Percentiles rank a stretch among this genome's conserved stretches.
These are phyloP conservation scores for Epinephelus coioides DNA, from an alignment of 2,797 vertebrate genomes.

Conservation along the genomic window DNA sequence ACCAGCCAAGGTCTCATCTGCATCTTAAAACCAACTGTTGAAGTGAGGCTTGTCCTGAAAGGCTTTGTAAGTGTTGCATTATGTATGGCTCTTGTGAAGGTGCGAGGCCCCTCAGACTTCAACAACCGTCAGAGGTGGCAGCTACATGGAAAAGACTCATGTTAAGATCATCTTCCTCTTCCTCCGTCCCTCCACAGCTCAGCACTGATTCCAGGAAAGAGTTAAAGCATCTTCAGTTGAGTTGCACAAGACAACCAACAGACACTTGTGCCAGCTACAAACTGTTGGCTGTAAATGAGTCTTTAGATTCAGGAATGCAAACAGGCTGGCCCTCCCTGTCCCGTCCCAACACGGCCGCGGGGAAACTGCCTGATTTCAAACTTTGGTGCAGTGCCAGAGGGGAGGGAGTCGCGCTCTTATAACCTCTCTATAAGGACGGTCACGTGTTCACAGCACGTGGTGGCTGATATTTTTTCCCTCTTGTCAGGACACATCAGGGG, in stretches of 20 bases:
- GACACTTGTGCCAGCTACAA: background rate
- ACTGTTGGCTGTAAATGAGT: slow-evolving; percentile 29
- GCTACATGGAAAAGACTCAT: background rate
- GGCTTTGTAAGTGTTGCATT: slow-evolving; percentile 41
- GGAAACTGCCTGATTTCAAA: slow-evolving; percentile 71
- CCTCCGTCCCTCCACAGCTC: no score
- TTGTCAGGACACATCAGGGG: slow-evolving; percentile 42
- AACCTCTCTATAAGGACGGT: background rate
- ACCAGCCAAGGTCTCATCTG: slow-evolving; percentile 41
- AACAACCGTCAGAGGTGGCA: slow-evolving; percentile 9
- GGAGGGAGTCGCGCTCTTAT: slow-evolving; percentile 17
- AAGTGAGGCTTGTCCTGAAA: slow-evolving; percentile 19
- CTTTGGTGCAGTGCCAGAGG: slow-evolving; percentile 51
- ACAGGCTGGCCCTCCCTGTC: slow-evolving; percentile 27
- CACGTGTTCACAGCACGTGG: slow-evolving; percentile 64
- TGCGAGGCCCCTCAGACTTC: slow-evolving; percentile 5
- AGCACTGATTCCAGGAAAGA: background rate
- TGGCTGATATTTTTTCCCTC: slow-evolving; percentile 17
- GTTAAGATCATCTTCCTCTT: no score
- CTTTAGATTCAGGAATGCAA: slow-evolving; percentile 46
- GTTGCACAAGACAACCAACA: background rate
- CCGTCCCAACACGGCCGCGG: slow-evolving; percentile 6
- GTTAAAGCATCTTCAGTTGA: slow-evolving; percentile 15
- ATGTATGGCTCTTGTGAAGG: slow-evolving; percentile 28
- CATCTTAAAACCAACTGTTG: slow-evolving; percentile 50